A percentile compares a stretch with the other conserved stretches of the same genome.
Conservation (phyloP, 2,888 invertebrate genomes). For the Spisula solida region DNA sequence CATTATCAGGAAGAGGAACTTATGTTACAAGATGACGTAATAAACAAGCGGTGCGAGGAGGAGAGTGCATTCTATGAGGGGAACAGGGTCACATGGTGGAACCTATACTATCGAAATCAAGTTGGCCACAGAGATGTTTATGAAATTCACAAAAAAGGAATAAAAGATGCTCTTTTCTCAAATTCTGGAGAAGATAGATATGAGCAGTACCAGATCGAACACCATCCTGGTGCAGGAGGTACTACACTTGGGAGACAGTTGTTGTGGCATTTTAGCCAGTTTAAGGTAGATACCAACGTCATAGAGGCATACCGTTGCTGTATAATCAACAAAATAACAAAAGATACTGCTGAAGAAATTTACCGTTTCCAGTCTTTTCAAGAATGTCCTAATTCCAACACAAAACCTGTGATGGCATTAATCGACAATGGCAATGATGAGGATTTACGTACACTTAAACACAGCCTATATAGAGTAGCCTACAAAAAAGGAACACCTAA, state of each 20-base stretch:
- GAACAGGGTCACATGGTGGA: constrained; percentile 52
- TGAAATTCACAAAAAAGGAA: not conserved
- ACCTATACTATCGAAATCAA: constrained; percentile 47
- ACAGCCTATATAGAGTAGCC: constrained; percentile 37
- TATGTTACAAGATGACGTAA: constrained; percentile 37
- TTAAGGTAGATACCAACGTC: not conserved
- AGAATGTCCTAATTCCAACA: constrained; percentile 32
- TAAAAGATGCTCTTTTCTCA: not conserved
- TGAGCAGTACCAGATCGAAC: constrained; percentile 39
- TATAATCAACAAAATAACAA: constrained; percentile 46
- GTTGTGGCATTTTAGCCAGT: constrained; percentile 56
- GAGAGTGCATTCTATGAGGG: constrained; percentile 52
- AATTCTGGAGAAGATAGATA: constrained; percentile 23
- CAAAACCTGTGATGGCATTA: constrained; percentile 52
- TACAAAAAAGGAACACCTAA: constrained; percentile 48
- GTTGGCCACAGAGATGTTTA: constrained; percentile 42
- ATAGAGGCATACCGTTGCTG: constrained; percentile 50
- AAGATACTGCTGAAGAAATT: constrained; percentile 55
- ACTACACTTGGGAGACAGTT: constrained; percentile 51
- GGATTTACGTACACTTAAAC: constrained; percentile 10
- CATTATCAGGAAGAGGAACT: constrained; percentile 40
- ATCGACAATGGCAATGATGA: constrained; percentile 56
- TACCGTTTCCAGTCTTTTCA: constrained; percentile 41
- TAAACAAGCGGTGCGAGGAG: not conserved
- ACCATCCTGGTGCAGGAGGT: constrained; percentile 60